Conservation (phyloP, 2,888 invertebrate genomes). For the Phorcus lineatus region DNA sequence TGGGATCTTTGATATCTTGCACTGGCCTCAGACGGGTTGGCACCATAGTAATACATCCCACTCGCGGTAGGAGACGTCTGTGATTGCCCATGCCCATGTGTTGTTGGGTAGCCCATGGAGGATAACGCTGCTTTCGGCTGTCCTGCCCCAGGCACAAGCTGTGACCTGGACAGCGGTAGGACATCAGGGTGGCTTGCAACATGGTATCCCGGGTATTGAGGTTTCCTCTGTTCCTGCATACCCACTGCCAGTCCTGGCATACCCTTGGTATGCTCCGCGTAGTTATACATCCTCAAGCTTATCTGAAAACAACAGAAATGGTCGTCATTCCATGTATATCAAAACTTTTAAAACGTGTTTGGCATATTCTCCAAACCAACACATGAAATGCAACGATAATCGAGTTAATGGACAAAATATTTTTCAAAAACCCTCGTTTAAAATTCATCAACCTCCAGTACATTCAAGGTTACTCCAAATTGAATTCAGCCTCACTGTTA, state of each 20-base stretch:
- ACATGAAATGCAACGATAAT: neutral
- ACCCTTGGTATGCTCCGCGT: neutral
- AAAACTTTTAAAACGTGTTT: neutral
- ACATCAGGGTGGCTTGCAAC: neutral
- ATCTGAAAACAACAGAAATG: neutral
- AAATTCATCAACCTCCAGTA: too few species aligned
- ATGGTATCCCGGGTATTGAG: slow-evolving; percentile 1
- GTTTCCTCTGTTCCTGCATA: neutral
- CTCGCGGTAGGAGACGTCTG: neutral
- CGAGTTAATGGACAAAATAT: neutral
- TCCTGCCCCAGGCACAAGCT: neutral
- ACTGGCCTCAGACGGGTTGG: neutral
- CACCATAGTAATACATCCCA: neutral
- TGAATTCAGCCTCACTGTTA: too few species aligned
- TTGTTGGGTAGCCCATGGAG: neutral
- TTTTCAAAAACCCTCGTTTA: too few species aligned
- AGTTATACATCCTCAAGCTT: neutral
- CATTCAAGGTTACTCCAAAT: too few species aligned
- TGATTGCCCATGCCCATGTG: neutral
- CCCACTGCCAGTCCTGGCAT: neutral
- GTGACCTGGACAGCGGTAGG: neutral
- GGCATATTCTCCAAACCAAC: neutral
- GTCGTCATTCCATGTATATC: neutral
- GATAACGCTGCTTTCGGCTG: neutral
- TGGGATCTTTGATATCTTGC: neutral